Evolutionary conservation across 2,113 vertebrate genomes (phyloP), one percentile per base, ranked within the genome.

Genomic region (Scortum barcoo): DNA sequence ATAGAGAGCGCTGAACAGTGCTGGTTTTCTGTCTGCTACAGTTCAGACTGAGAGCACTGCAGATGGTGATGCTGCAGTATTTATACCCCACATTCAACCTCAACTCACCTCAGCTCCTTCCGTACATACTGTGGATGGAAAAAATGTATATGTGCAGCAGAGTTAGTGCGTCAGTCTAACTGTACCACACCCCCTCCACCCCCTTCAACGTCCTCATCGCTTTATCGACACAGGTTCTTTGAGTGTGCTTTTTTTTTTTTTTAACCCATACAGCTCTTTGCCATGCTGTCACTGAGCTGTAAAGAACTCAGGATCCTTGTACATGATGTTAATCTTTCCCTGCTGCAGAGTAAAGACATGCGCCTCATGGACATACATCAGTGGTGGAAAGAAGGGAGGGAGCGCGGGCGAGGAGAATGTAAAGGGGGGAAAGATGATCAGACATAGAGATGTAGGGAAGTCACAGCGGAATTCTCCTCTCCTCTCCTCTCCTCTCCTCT

Each of bases 61-160:
- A 76, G 93, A 91, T 86, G 85, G 89, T 87, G 86, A 86, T 89
- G 85, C 92, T 91, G 92, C 90, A 91, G 92, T 91, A 90, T 90
- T 88, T 83, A 90, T 86, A 86, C 91, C 60, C 84, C 78, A 88
- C 76, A 81, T 89, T 80, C 89, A 87, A 91, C 88, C 86, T 85
- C 82, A 86, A 65, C 88, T 89, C 85, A 90, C 88, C 90, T 89
- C 89, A 72, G 78, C 89, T 91, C 84, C 57, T 73, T 85, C 61
- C 76, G 74, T 83, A 70, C 78, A 72, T 70, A 66, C 78, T 74
- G 78, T 77, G 69, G 78, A 78, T 74, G 72, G 62, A 67, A 51
- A 36, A 67, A 42, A 85, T 61, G 51, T 75, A 63, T 84, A 85
- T 82, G 72, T 74, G 53, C 74, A 72, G 66, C 69, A 61, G 72